phyloP scores from a whole-genome alignment of 1,140 invertebrate species.

The Bursaphelenchus mucronatus region DNA sequence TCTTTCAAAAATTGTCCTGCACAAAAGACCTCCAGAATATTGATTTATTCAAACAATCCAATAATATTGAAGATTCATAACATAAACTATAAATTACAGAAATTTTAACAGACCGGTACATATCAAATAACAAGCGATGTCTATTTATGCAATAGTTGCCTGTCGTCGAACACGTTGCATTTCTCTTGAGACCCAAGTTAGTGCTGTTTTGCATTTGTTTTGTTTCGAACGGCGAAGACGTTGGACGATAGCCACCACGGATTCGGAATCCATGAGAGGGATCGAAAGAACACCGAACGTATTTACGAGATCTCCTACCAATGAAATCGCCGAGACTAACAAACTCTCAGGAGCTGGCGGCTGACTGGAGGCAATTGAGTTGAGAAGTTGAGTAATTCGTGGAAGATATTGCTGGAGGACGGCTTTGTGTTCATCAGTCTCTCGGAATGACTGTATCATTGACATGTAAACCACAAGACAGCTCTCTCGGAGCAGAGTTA shows the following conservation, averaged over 20 bases:
- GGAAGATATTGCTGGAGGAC: slow-evolving; percentile 26
- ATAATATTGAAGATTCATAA: too few species aligned
- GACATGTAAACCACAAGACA: slow-evolving; percentile 54
- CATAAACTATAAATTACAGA: too few species aligned
- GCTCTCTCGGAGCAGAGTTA: slow-evolving; percentile 49
- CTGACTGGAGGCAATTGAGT: slow-evolving; percentile 31
- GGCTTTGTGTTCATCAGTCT: slow-evolving; percentile 15
- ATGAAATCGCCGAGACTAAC: slow-evolving; percentile 22
- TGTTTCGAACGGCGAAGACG: slow-evolving; percentile 33
- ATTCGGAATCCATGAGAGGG: slow-evolving; percentile 24
- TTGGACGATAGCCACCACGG: slow-evolving; percentile 10
- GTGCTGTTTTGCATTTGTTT: slow-evolving; percentile 41
- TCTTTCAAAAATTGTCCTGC: too few species aligned
- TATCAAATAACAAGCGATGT: too few species aligned
- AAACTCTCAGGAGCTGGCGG: slow-evolving; percentile 30
- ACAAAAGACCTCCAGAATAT: too few species aligned
- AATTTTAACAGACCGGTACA: too few species aligned
- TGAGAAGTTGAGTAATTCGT: slow-evolving; percentile 34
- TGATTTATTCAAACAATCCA: too few species aligned
- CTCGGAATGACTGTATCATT: slow-evolving; percentile 49
- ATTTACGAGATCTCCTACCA: slow-evolving; percentile 43
- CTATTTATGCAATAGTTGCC: not conserved
- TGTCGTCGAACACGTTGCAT: slow-evolving; percentile 16
- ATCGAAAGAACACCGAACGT: slow-evolving; percentile 36
- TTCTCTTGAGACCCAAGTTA: slow-evolving; percentile 35